Conservation (phyloP, 2,797 vertebrate species). For the Botia kubotai region DNA sequence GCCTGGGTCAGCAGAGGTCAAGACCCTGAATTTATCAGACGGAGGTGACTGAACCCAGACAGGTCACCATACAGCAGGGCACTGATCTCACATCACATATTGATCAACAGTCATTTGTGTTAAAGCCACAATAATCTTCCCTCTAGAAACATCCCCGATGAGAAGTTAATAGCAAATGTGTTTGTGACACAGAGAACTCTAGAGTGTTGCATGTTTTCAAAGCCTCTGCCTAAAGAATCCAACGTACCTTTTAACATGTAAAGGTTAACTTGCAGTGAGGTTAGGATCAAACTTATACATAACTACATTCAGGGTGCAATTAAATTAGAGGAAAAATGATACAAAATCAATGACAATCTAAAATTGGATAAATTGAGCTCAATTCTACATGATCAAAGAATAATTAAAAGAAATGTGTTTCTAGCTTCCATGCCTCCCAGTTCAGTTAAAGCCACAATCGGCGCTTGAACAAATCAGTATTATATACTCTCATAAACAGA, state of each 20-base stretch:
- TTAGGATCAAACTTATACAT: neutral
- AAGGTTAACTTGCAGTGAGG: neutral
- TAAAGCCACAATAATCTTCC: constrained; percentile 69
- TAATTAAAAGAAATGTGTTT: too few species aligned
- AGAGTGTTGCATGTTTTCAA: constrained; percentile 36
- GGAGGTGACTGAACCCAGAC: constrained; percentile 68
- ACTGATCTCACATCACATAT: constrained; percentile 76
- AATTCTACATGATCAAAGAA: too few species aligned
- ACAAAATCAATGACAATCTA: neutral
- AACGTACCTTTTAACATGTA: too few species aligned
- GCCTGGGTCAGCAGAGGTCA: constrained; percentile 84
- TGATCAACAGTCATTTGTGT: constrained; percentile 76
- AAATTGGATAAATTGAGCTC: too few species aligned
- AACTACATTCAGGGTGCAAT: constrained; percentile 1
- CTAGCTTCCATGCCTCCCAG: constrained; percentile 44
- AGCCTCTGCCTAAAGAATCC: neutral
- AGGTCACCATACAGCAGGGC: constrained; percentile 65
- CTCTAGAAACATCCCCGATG: constrained; percentile 66
- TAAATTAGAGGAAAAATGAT: neutral
- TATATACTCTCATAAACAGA: constrained; percentile 76
- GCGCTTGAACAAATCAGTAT: constrained; percentile 83
- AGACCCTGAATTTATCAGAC: constrained; percentile 79
- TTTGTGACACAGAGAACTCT: neutral
- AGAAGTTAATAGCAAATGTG: constrained; percentile 59
- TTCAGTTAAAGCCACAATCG: constrained; percentile 75